Evolutionary conservation across 2,888 invertebrate species (phyloP).

Genomic region (Leptinotarsa haldemani): DNA sequence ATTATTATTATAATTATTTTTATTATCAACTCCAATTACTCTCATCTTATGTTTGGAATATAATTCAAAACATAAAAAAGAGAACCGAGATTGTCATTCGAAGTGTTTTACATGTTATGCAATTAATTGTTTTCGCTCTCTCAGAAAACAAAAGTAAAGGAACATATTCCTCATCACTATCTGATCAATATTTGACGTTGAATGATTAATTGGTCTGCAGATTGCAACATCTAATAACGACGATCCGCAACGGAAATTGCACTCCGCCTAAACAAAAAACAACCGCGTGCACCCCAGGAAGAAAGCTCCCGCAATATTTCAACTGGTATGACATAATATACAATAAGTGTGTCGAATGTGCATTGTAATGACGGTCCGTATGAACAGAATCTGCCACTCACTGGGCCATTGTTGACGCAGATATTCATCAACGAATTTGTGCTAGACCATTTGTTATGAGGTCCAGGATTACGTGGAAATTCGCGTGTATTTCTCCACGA

Average conservation of each 20-base stretch:
- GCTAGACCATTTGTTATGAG: conserved; percentile 59
- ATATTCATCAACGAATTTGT: conserved; percentile 63
- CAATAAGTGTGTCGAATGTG: conserved; percentile 60
- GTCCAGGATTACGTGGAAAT: conserved; percentile 15
- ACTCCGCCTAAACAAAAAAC: conserved; percentile 1
- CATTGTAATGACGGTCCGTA: conserved; percentile 58
- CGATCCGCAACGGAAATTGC: background rate
- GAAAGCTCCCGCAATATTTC: conserved; percentile 32
- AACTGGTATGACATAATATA: conserved; percentile 35
- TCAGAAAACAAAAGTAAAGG: too few relatives aligned
- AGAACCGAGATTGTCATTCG: too few relatives aligned
- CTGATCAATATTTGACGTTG: background rate
- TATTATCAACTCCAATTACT: too few relatives aligned
- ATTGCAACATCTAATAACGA: background rate
- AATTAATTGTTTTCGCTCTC: too few relatives aligned
- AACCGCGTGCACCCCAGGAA: conserved; percentile 1
- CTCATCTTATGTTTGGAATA: too few relatives aligned
- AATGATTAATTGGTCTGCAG: background rate
- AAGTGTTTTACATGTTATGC: too few relatives aligned
- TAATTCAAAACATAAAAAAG: too few relatives aligned
- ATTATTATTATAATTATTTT: too few relatives aligned
- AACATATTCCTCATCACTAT: background rate
- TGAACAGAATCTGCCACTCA: conserved; percentile 58
- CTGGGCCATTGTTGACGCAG: conserved; percentile 41
- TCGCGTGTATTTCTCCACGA: background rate